These are phyloP conservation scores for Semaprochilodus insignis DNA, from an alignment of 2,797 vertebrate genomes.

Conservation along the genomic window DNA sequence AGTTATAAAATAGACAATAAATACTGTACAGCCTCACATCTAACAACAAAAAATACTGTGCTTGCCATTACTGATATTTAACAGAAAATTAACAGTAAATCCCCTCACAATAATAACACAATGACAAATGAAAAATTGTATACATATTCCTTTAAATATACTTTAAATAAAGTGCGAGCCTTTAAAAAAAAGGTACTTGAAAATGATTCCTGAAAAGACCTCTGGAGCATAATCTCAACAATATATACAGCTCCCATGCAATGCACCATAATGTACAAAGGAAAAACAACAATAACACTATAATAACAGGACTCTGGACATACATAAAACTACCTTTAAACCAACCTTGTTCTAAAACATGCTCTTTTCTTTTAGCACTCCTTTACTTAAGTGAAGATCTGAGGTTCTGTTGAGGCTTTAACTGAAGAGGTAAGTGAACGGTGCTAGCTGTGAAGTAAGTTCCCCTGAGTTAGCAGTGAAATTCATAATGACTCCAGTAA, in stretches of 20 bases:
- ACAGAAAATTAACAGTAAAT: constrained; percentile 66
- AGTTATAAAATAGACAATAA: constrained; percentile 80
- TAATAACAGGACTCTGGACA: neutral
- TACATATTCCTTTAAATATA: constrained; percentile 56
- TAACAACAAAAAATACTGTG: constrained; percentile 76
- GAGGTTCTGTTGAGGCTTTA: neutral
- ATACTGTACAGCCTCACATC: constrained; percentile 84
- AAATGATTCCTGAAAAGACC: constrained; percentile 73
- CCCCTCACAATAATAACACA: constrained; percentile 68
- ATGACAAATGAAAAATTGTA: constrained; percentile 60
- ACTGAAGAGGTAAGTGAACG: constrained; percentile 22
- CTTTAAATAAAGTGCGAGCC: constrained; percentile 82
- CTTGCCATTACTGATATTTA: constrained; percentile 66
- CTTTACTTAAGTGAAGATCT: neutral
- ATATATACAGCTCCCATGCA: constrained; percentile 50
- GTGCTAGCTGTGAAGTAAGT: constrained; percentile 20
- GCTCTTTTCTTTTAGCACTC: neutral
- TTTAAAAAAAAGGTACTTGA: constrained; percentile 65
- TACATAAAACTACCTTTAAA: neutral
- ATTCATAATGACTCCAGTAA: constrained; percentile 10
- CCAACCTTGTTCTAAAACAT: no score
- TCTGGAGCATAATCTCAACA: constrained; percentile 63
- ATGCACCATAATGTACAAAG: constrained; percentile 17
- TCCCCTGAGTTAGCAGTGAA: constrained; percentile 49
- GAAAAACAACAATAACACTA: constrained; percentile 25